Evolutionary conservation across 2,113 vertebrate species (phyloP).

Genomic region (Ophiodon elongatus): DNA sequence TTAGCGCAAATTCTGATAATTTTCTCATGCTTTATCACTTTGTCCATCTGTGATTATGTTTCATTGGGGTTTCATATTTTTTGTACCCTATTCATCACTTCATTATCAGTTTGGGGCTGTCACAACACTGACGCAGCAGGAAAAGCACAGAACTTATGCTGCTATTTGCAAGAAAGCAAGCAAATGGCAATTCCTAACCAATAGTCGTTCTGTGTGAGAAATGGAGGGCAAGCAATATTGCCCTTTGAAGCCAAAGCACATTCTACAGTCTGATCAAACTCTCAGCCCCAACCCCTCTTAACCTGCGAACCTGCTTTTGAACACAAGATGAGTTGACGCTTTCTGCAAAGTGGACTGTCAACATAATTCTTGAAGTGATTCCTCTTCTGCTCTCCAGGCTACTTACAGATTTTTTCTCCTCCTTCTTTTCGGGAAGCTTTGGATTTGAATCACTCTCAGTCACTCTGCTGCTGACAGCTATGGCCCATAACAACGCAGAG

Average conservation of each 20-base stretch:
- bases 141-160: conserved; percentile 44
- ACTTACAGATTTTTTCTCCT: conserved; percentile 21
- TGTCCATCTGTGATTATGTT: conserved; percentile 46
- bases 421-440: conserved; percentile 30
- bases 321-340: conserved; percentile 67
- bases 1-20: conserved; percentile 42
- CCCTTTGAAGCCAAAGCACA: conserved; percentile 56
- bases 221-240: conserved; percentile 59
- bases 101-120: conserved; percentile 45
- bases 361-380: conserved; percentile 74
- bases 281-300: conserved; percentile 44
- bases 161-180: conserved; percentile 49
- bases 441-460: conserved; percentile 54
- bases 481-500: conserved; percentile 56
- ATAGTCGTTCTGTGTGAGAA: conserved; percentile 34
- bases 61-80: conserved; percentile 38
- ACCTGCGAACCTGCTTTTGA: conserved; percentile 64
- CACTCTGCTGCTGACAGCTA: conserved; percentile 29
- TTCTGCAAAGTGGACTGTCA: conserved; percentile 75
- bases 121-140: conserved; percentile 12
- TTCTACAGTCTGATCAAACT: conserved; percentile 67
- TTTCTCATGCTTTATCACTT: conserved; percentile 20
- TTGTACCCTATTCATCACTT: conserved; percentile 55
- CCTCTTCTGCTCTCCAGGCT: conserved; percentile 56
- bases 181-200: conserved; percentile 33